Evolutionary conservation across 2,888 invertebrate species (phyloP).

Genomic region (Stenichneumon culpator): DNA sequence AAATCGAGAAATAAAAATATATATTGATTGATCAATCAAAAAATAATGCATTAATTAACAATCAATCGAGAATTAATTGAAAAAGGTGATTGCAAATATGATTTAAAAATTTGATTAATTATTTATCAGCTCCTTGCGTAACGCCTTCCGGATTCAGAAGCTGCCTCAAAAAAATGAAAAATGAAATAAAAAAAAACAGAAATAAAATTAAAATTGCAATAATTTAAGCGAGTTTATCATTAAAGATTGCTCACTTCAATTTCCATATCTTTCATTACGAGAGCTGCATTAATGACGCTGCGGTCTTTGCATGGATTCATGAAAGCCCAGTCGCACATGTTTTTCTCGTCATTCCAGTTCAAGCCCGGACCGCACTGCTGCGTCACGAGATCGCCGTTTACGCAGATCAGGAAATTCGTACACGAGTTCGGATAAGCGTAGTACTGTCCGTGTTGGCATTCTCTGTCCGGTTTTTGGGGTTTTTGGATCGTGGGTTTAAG

Average conservation of each 20-base stretch:
- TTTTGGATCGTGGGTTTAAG: conserved; percentile 63
- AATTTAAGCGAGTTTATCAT: neutral
- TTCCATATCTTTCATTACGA: conserved; percentile 61
- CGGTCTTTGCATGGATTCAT: conserved; percentile 83
- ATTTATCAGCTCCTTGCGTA: neutral
- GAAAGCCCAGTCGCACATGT: conserved; percentile 92
- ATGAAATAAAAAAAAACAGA: neutral
- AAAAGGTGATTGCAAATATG: neutral
- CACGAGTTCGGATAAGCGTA: conserved; percentile 90
- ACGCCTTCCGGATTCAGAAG: neutral
- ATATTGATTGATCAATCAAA: neutral
- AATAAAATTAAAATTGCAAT: neutral
- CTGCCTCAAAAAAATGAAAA: neutral
- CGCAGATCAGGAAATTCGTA: conserved; percentile 92
- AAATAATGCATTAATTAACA: neutral
- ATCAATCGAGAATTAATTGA: neutral
- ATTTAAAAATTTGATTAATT: neutral
- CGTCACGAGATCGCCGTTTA: conserved; percentile 89
- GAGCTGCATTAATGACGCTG: conserved; percentile 64
- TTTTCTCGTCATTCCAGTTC: conserved; percentile 89
- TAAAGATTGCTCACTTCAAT: conserved; percentile 28
- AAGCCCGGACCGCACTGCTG: conserved; percentile 92
- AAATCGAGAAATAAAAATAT: neutral
- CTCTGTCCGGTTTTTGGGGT: conserved; percentile 72
- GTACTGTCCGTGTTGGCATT: conserved; percentile 91